Conservation (phyloP, 2,113 vertebrate species). For the Oryzias javanicus region DNA sequence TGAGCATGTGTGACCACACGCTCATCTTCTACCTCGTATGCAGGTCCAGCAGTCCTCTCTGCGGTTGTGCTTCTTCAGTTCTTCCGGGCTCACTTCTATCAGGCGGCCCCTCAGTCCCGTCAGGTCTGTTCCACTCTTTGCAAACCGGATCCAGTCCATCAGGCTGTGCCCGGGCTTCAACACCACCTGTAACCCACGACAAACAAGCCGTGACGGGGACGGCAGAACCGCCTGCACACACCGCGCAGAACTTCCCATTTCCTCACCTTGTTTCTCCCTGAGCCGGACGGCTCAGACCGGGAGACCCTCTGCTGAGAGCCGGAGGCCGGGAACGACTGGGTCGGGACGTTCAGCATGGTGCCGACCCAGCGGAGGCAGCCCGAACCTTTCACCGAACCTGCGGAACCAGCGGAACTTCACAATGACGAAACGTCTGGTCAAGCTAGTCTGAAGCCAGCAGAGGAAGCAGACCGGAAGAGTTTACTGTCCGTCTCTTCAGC, state of each 20-base stretch:
- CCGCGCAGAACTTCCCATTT: too few species aligned
- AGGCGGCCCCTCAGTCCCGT: conserved; percentile 89
- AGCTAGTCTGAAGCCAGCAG: too few species aligned
- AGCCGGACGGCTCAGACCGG: conserved; percentile 72
- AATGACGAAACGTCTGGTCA: neutral
- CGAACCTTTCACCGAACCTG: conserved; percentile 55
- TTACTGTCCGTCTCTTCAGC: too few species aligned
- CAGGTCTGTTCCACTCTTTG: conserved; percentile 92
- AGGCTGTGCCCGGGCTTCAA: conserved; percentile 95
- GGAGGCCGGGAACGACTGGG: conserved; percentile 83
- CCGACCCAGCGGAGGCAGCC: conserved; percentile 43
- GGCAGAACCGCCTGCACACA: neutral
- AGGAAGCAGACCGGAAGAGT: too few species aligned
- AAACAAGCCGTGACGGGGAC: too few species aligned
- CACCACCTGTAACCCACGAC: conserved; percentile 77
- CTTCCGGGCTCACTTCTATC: conserved; percentile 88
- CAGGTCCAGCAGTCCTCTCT: conserved; percentile 95
- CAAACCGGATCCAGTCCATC: conserved; percentile 96
- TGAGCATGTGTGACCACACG: too few species aligned
- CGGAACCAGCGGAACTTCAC: conserved; percentile 1
- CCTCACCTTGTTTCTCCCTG: conserved; percentile 86
- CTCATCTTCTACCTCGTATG: conserved; percentile 84
- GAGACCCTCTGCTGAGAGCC: conserved; percentile 87
- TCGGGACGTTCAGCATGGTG: conserved; percentile 86
- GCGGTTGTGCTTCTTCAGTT: conserved; percentile 88